Evolutionary conservation across 2,797 vertebrate genomes (phyloP), one percentile per base, ranked within the genome.

Genomic region (Rallus crepitans): DNA sequence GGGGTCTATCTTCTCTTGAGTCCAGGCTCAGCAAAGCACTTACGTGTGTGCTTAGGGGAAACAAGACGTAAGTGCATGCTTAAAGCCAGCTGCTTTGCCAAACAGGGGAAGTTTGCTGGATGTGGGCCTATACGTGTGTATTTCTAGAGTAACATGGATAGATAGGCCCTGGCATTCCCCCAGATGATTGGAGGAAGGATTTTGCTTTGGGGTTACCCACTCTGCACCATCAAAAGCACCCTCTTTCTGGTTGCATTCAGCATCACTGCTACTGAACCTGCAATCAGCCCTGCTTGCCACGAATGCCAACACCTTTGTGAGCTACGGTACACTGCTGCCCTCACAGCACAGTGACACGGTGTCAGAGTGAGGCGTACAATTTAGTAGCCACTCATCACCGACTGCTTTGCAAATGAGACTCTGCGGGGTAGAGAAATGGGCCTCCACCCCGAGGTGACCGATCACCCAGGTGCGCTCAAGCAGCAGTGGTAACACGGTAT

Each of bases 1-100:
- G 80, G 89, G 76, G 52, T 21, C 59, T 73, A 13, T 11, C 14
- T 20, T 70, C 35, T 69, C 85, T 48, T 0, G 2, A 63, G 87
- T 6, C 76, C 85, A 50, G 90, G 24, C 75, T 92, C 82, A 37
- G 92, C 90, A 35, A 69, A 76, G 52, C 91, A 68, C 91, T 90
- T 48, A 20, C 28, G 3, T 17, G 1, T 2, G 60, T 48, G 82
- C 73, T 70, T 6, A 31, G 53, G 71, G 78, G 72, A 61, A 10
- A 52, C 80, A 53, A 21, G 65, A 24, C 4, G 2, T 8, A n/a
- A 42, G 84, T 33, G 82, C 69, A 18, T 3, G 5, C 73, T 60
- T 3, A 25, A 27, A 75, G 85, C 82, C 8, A 18, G 73, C 50
- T 52, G 82, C 92, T 89, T 56, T 76, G 91, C 87, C 77, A 2